Percentiles rank a stretch among this genome's conserved stretches.
Evolutionary conservation across 2,888 invertebrate species (phyloP).

Genomic region (Epinotia brunnichana): DNA sequence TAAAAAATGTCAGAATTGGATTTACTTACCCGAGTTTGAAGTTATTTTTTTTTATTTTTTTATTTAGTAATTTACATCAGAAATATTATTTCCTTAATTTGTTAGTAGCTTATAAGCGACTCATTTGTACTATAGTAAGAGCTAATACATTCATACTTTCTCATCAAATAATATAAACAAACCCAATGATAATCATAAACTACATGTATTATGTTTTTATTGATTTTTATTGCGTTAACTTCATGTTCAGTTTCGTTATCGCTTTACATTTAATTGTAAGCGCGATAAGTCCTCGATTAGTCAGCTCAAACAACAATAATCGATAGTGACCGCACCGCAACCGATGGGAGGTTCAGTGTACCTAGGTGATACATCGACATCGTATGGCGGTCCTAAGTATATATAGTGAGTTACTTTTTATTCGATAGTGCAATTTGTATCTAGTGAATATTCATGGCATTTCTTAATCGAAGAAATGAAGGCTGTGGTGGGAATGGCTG

Average conservation of each 20-base stretch:
- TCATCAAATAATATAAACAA: background rate
- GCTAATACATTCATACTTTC: background rate
- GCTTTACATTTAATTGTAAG: conserved; percentile 36
- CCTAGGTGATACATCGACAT: background rate
- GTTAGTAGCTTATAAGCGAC: no score
- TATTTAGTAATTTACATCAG: no score
- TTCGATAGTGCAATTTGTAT: background rate
- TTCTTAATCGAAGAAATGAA: background rate
- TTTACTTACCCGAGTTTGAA: no score
- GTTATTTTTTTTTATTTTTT: no score
- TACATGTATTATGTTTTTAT: background rate
- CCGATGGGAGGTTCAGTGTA: conserved; percentile 5
- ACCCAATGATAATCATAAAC: background rate
- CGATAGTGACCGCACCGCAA: conserved; percentile 35
- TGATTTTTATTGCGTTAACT: conserved; percentile 14
- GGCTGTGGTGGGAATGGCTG: background rate
- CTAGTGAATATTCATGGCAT: no score
- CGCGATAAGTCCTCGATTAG: conserved; percentile 39
- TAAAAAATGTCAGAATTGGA: no score
- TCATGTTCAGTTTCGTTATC: conserved; percentile 35
- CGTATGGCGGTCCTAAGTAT: no score
- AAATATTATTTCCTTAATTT: no score
- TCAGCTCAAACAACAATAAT: conserved; percentile 22
- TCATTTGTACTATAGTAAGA: background rate
- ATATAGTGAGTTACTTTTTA: background rate